Evolutionary conservation across 2,888 invertebrate genomes (phyloP), one percentile per base, ranked within the genome.

Genomic region (Pristionchus arcanus): DNA sequence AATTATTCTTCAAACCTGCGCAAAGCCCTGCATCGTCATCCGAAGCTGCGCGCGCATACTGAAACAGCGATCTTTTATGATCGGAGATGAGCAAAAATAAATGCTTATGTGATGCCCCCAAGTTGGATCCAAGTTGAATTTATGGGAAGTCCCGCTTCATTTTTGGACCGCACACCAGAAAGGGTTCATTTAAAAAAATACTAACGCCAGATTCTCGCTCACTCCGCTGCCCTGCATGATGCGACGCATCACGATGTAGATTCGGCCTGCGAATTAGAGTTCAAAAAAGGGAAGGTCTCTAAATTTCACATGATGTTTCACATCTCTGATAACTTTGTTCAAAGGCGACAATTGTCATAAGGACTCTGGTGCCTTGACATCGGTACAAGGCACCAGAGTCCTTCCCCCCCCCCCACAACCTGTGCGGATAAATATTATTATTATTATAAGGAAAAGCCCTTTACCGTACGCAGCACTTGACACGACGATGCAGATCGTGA

Each of bases 221-320:
- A 85, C 25, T 85, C 84, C 84, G 13, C 84, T 85, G 59, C 13
- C 59, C 21, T 59, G 28, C 84, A 85, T 85, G 59, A 85, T 85
- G 13, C 59, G 19, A 2, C 84, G 31, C 84, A 85, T 85, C 7
- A 85, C 84, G 59, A 59, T 25, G 84, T 85, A 85, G 59, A 85
- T 85, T 55, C 84, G 55, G 25, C 81, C 81, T 81, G 53, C 25
- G 16, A 81, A 37, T 28, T 1, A n/a, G 3, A 42, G 42, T n/a
- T n/a, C n/a, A n/a, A n/a, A n/a, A n/a, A n/a, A n/a, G n/a, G n/a
- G n/a, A 42, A 42, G 9, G 42, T 42, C 4, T 42, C 42, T 42
- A 5, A 3, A 42, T 42, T 42, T 42, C 42, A 42, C 42, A 9
- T 42, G 9, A 3, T 42, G 11, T 49, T 9, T 49, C 42, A 13